Evolutionary conservation across 1,140 invertebrate species (phyloP).

Genomic region (Anagrus nilaparvatae): DNA sequence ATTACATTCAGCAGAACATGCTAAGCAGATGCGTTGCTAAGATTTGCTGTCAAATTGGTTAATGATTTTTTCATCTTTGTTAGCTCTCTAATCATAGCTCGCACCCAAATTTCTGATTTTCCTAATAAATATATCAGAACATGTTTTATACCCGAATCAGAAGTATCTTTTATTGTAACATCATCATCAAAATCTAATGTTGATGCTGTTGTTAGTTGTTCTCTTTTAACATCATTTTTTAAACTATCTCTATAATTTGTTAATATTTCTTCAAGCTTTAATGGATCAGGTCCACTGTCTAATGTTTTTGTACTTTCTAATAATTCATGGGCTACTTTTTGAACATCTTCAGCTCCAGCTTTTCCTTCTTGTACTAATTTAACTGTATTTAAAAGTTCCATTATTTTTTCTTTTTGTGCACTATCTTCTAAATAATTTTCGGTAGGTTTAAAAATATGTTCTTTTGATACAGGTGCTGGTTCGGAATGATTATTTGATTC

Average conservation of each 20-base stretch:
- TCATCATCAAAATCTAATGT: slow-evolving; percentile 14
- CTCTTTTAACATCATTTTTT: slow-evolving; percentile 41
- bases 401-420: slow-evolving; percentile 35
- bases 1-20: too few species aligned
- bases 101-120: slow-evolving; percentile 26
- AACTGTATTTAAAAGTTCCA: slow-evolving; percentile 39
- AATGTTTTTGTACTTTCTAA: slow-evolving; percentile 30
- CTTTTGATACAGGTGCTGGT: slow-evolving; percentile 14
- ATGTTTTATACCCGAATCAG: slow-evolving; percentile 30
- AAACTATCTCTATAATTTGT: slow-evolving; percentile 30
- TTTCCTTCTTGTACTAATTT: slow-evolving; percentile 40
- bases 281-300: slow-evolving; percentile 36
- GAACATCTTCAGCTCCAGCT: slow-evolving; percentile 25
- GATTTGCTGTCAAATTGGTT: slow-evolving; percentile 20
- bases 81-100: slow-evolving; percentile 24
- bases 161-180: slow-evolving; percentile 17
- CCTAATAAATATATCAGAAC: slow-evolving; percentile 30
- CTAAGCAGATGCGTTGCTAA: slow-evolving; percentile 14
- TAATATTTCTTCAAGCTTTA: slow-evolving; percentile 37
- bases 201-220: slow-evolving; percentile 26
- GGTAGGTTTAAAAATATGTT: slow-evolving; percentile 42
- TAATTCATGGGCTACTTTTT: slow-evolving; percentile 32
- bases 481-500: too few species aligned
- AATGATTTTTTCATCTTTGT: slow-evolving; percentile 23
- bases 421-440: slow-evolving; percentile 25